These are phyloP conservation scores for Phaethornis superciliosus DNA, from an alignment of 2,113 vertebrate species.

Conservation along the genomic window DNA sequence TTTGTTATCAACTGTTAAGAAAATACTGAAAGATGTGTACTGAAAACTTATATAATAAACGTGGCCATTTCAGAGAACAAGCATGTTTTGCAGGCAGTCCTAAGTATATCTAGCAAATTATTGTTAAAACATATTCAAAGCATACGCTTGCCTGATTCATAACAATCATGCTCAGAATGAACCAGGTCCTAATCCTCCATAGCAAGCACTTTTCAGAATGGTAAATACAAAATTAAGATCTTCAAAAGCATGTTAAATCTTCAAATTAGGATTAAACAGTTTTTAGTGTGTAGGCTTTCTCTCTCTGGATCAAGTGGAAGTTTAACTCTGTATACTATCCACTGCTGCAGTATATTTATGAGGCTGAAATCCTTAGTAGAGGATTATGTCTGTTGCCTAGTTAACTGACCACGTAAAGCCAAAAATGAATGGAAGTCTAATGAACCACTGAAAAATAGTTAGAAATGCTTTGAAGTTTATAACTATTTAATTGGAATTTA, in stretches of 20 bases:
- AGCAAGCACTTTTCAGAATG: not conserved
- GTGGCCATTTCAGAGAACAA: not conserved
- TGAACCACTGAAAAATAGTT: not conserved
- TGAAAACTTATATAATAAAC: constrained; percentile 43
- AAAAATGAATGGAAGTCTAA: not conserved
- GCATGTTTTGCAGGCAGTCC: not conserved
- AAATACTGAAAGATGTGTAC: constrained; percentile 27
- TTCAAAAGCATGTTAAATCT: not conserved
- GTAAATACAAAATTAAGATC: not conserved
- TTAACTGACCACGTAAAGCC: not conserved
- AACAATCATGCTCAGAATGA: constrained; percentile 35
- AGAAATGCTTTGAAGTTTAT: not conserved
- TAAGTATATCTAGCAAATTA: not conserved
- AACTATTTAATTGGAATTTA: not conserved
- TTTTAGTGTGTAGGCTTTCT: not conserved
- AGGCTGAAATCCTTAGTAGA: not conserved
- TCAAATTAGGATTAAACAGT: not conserved
- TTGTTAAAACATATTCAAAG: constrained; percentile 12
- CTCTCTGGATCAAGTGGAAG: not conserved
- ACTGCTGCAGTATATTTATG: not conserved
- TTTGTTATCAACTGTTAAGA: constrained; percentile 71
- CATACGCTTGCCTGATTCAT: not conserved
- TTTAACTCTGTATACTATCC: not conserved
- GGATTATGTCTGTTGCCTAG: not conserved
- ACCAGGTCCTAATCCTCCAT: constrained; percentile 22